These are phyloP conservation scores for Diploptera punctata DNA, from an alignment of 2,888 invertebrate species.

Conservation along the genomic window DNA sequence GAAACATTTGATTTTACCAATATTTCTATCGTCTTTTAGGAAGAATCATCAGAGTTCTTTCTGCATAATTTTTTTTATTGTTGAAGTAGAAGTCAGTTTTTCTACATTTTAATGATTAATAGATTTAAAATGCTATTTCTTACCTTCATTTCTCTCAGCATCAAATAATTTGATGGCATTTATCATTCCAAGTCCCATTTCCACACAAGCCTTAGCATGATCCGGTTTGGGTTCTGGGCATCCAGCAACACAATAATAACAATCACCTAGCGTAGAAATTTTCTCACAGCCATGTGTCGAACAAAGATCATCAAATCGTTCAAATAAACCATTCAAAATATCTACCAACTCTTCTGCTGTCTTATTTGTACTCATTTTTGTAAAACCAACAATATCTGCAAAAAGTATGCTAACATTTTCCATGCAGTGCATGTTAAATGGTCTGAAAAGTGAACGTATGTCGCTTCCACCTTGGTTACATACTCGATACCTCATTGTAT, in stretches of 20 bases:
- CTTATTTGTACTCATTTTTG: slow-evolving; percentile 96
- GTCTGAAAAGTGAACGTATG: slow-evolving; percentile 85
- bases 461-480: slow-evolving; percentile 53
- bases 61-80: too few relatives aligned
- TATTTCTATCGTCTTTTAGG: too few relatives aligned
- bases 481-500: slow-evolving; percentile 49
- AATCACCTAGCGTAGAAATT: slow-evolving; percentile 93
- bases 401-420: slow-evolving; percentile 95
- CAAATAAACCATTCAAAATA: slow-evolving; percentile 95
- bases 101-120: neutral
- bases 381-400: slow-evolving; percentile 98
- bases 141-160: slow-evolving; percentile 83
- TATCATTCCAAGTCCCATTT: slow-evolving; percentile 98
- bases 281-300: slow-evolving; percentile 91
- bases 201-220: slow-evolving; percentile 94
- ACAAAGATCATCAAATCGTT: slow-evolving; percentile 92
- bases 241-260: slow-evolving; percentile 95
- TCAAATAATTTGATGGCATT: slow-evolving; percentile 92
- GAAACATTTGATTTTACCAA: too few relatives aligned
- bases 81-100: too few relatives aligned
- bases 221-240: slow-evolving; percentile 92
- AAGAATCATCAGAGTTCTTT: too few relatives aligned
- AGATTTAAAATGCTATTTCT: neutral
- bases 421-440: slow-evolving; percentile 97
- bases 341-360: slow-evolving; percentile 95